These are phyloP conservation scores for Phrynocephalus vlangalii DNA, from an alignment of 2,797 vertebrate species.

Conservation along the genomic window DNA sequence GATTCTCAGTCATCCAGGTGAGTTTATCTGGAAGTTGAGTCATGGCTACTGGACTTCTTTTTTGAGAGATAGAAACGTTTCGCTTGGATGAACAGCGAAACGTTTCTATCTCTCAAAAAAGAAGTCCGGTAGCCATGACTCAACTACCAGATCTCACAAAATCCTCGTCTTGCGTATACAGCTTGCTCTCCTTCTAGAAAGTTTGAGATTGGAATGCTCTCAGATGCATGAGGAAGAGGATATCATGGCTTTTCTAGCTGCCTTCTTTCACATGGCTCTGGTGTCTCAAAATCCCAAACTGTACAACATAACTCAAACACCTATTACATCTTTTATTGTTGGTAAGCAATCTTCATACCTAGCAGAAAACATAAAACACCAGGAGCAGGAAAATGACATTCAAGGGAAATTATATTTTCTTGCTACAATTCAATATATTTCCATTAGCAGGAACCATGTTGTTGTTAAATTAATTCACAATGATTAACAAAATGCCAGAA, in stretches of 20 bases:
- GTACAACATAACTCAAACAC: neutral
- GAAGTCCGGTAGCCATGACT: too few species aligned
- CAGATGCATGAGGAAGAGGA: neutral
- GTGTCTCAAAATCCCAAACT: neutral
- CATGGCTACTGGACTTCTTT: too few species aligned
- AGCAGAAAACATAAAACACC: slow-evolving; percentile 16
- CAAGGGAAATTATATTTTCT: neutral
- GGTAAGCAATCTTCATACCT: neutral
- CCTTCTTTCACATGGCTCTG: neutral
- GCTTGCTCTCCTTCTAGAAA: slow-evolving; percentile 20
- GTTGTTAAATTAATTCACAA: slow-evolving; percentile 30
- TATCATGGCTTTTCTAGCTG: neutral
- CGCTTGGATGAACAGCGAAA: too few species aligned
- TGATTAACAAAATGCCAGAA: slow-evolving; percentile 40
- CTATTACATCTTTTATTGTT: neutral
- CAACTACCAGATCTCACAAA: too few species aligned
- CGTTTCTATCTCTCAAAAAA: too few species aligned
- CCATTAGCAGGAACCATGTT: neutral
- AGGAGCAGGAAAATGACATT: slow-evolving; percentile 9
- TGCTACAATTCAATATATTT: slow-evolving; percentile 29
- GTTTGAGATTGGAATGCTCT: slow-evolving; percentile 15
- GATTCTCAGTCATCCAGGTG: too few species aligned
- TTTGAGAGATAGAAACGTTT: too few species aligned
- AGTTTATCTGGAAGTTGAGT: too few species aligned
- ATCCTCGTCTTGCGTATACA: too few species aligned